Base-by-base conservation (phyloP, 2,797 vertebrate species). In the Alca torda region DNA sequence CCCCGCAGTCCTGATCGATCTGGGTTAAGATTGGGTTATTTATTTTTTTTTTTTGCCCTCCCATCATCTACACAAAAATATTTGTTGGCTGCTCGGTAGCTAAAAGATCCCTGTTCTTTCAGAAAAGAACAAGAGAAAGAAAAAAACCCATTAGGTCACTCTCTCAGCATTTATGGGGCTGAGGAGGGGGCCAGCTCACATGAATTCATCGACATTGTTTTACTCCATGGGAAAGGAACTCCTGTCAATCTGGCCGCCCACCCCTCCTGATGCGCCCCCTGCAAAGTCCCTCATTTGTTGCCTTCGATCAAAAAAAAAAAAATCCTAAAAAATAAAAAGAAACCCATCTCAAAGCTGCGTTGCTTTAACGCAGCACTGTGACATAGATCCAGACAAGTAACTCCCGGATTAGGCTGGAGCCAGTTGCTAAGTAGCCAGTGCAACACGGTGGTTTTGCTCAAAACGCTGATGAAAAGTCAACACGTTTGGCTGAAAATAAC, bases 361-460 rank as follows among this genome's bases (percentile, higher is more conserved):
- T 46, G 57, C 77, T 78, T 91, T 57, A 73, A 57, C 3, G 1
- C 50, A 60, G 87, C 2, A 0, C 72, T 82, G 35, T 91, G 70
- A 91, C 79, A 51, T 11, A 61, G 41, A 56, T 68, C 65, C 78
- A 65, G 77, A 31, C 75, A 74, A 87, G 88, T 41, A 82, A 79
- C 48, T 74, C 84, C 53, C 79, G 65, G 61, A 53, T 82, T 24
- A 83, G 67, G 48, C 70, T 80, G 78, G 43, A 89, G 78, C 39
- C 84, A 96, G 54, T 79, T 94, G 69, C 90, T 93, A 90, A 95
- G 76, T 77, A 96, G 89, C 68, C 37, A 67, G 14, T 51, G 65
- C 35, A 90, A 75, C 54, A 24, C 4, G 2, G 26, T 39, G 33
- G 16, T 56, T 89, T 85, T 75, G 39, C 61, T 96, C 74, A 84